Percentiles rank a stretch among this genome's conserved stretches.
phyloP scores from a whole-genome alignment of 1,140 invertebrate species.

The Drosophila ironensis region DNA sequence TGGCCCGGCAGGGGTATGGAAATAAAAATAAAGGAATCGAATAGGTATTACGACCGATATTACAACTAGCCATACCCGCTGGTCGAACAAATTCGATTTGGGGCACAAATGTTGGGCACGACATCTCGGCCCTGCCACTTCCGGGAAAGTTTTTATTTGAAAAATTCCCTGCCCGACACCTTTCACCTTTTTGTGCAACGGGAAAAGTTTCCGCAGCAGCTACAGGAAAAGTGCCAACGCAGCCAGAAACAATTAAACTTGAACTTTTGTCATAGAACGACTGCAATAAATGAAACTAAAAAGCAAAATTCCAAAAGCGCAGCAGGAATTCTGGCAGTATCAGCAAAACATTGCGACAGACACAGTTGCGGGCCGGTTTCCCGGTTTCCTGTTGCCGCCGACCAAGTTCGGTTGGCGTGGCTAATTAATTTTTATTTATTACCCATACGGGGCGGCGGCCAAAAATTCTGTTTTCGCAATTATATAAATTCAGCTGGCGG shows the following conservation, averaged over 20 bases:
- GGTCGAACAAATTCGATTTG: not conserved
- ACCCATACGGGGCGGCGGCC: conserved; percentile 40
- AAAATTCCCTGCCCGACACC: conserved; percentile 36
- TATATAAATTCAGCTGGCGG: conserved; percentile 34
- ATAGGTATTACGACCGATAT: not conserved
- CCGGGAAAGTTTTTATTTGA: conserved; percentile 26
- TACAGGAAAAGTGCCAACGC: conserved; percentile 55
- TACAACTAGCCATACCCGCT: too few species aligned
- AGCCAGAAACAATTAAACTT: conserved; percentile 77
- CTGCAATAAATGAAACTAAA: conserved; percentile 44
- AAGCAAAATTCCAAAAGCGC: conserved; percentile 52
- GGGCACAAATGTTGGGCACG: conserved; percentile 2
- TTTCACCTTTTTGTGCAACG: conserved; percentile 34
- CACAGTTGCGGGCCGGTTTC: conserved; percentile 3
- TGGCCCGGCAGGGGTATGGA: not conserved
- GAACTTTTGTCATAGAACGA: conserved; percentile 70
- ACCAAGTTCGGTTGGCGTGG: conserved; percentile 46
- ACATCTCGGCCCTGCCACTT: conserved; percentile 10
- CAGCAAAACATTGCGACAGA: conserved; percentile 67
- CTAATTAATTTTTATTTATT: conserved; percentile 81
- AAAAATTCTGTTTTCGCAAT: conserved; percentile 40
- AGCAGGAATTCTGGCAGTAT: conserved; percentile 56
- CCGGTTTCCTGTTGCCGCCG: conserved; percentile 16
- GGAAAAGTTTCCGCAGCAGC: conserved; percentile 45
- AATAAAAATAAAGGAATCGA: not conserved